Conservation (phyloP, 2,888 invertebrate genomes). For the Allygus modestus region DNA sequence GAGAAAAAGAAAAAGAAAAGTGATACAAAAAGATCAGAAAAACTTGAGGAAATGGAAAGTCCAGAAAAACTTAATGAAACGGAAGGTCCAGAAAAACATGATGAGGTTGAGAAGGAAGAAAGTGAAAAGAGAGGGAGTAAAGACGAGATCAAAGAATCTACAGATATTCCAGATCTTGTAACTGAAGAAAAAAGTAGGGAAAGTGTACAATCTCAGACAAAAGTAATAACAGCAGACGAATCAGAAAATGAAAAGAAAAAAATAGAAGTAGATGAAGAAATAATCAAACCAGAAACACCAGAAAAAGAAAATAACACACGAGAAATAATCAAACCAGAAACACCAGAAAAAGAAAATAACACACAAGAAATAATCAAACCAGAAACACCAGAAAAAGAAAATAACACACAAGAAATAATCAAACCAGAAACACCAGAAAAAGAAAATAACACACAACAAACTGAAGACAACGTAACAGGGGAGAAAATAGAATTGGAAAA, state of each 20-base stretch:
- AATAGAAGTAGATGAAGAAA: neutral
- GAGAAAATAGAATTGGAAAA: neutral
- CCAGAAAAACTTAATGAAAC: neutral
- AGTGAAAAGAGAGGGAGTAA: conserved; percentile 66
- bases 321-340: too few relatives aligned
- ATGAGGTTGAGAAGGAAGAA: neutral
- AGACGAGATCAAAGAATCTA: conserved; percentile 51
- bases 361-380: neutral
- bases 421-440: conserved; percentile 17
- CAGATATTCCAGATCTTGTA: neutral
- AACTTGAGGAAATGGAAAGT: neutral
- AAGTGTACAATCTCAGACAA: neutral
- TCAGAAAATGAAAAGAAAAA: conserved; percentile 34
- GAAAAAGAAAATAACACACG: neutral
- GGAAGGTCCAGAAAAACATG: neutral
- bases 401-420: neutral
- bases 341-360: neutral
- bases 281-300: conserved; percentile 2
- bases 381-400: conserved; percentile 5
- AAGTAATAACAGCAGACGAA: neutral
- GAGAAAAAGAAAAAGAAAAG: conserved; percentile 71
- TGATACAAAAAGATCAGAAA: too few relatives aligned
- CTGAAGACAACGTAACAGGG: neutral
- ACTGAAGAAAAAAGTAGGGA: neutral
- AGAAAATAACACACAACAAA: neutral